Evolutionary conservation across 2,797 vertebrate genomes (phyloP).

Genomic region (Adelosebastes latens): DNA sequence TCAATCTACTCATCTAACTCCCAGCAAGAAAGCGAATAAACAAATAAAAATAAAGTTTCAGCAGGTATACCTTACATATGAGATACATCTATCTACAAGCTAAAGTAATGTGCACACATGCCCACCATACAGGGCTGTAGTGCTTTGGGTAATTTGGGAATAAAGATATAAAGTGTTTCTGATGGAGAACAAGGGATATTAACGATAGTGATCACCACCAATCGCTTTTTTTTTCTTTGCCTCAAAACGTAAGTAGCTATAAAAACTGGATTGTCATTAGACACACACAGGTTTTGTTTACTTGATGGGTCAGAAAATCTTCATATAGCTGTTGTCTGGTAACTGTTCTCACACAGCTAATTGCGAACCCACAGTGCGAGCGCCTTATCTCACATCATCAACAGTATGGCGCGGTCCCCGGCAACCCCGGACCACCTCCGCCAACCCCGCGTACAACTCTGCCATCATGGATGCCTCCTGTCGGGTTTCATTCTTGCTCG

Average conservation of each 20-base stretch:
- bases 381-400: conserved; percentile 41
- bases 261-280: conserved; percentile 56
- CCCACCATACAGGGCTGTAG: not conserved
- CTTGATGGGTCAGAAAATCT: conserved; percentile 65
- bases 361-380: conserved; percentile 49
- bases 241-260: conserved; percentile 37
- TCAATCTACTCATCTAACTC: not conserved
- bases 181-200: not conserved
- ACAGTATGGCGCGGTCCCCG: conserved; percentile 38
- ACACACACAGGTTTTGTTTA: conserved; percentile 70
- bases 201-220: not conserved
- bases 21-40: not conserved
- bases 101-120: not conserved
- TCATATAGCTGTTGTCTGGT: conserved; percentile 27
- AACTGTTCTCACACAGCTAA: conserved; percentile 54
- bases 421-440: conserved; percentile 57
- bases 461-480: conserved; percentile 65
- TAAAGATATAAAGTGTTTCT: not conserved
- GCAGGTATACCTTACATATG: not conserved
- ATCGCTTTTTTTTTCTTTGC: not conserved
- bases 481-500: conserved; percentile 61
- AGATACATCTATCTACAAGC: not conserved
- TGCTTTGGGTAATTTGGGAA: conserved; percentile 3
- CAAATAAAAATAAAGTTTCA: not conserved
- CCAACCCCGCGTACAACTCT: conserved; percentile 31